Percentiles rank a stretch among this genome's conserved stretches.
Conservation (phyloP, 2,113 vertebrate species). For the Pica pica region DNA sequence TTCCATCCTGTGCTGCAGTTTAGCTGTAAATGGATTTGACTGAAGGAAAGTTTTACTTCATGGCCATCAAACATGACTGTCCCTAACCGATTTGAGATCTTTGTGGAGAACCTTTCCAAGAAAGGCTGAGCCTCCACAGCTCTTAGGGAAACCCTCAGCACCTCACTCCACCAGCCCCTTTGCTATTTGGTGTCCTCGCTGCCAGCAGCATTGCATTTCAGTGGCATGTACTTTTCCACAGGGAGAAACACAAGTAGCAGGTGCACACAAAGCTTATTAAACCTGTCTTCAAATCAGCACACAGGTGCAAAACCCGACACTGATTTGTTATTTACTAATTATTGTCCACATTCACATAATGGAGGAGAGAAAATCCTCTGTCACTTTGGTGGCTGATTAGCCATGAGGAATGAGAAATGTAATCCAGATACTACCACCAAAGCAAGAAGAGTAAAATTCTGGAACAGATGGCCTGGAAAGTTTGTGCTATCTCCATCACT, state of each 20-base stretch:
- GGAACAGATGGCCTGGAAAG: conserved; percentile 7
- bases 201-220: neutral
- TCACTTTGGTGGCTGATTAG: neutral
- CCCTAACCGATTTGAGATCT: neutral
- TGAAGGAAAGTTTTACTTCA: neutral
- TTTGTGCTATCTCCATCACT: neutral
- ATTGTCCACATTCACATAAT: neutral
- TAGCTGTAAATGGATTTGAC: neutral
- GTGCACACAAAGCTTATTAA: neutral
- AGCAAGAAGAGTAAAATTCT: neutral
- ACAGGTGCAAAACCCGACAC: neutral
- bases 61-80: neutral
- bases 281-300: neutral
- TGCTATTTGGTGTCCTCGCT: fast-evolving
- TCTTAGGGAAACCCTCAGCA: neutral
- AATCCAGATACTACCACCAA: neutral
- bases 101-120: neutral
- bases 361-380: neutral
- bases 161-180: neutral
- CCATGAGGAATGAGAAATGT: neutral
- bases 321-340: neutral
- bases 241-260: neutral
- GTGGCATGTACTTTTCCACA: neutral
- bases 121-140: neutral
- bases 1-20: neutral